phyloP scores from a whole-genome alignment of 1,140 invertebrate genomes.

The Penaeus vannamei region DNA sequence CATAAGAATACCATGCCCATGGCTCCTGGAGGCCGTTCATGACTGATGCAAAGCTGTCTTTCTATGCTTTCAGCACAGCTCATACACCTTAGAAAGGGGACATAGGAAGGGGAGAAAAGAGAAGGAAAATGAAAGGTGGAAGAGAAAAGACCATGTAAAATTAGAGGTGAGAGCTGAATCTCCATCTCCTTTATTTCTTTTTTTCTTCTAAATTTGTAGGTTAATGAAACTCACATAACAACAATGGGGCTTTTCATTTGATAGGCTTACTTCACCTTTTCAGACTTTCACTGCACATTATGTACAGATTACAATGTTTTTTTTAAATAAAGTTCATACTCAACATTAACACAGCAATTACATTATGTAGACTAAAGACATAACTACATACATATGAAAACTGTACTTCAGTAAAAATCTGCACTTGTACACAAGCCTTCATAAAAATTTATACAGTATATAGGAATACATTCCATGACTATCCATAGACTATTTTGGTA shows the following conservation, averaged over 20 bases:
- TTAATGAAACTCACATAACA: slow-evolving; percentile 6
- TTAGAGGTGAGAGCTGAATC: no score
- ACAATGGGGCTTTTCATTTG: slow-evolving; percentile 23
- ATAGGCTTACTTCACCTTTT: slow-evolving; percentile 29
- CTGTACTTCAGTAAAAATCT: slow-evolving; percentile 53
- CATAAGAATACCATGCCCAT: no score
- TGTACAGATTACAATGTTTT: slow-evolving; percentile 34
- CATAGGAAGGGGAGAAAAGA: no score
- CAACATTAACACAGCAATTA: slow-evolving; percentile 50
- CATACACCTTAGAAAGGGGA: no score
- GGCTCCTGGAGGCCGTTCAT: no score
- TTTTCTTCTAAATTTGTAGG: background rate
- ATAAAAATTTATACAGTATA: slow-evolving; percentile 43
- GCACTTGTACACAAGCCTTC: slow-evolving; percentile 51
- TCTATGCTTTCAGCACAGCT: no score
- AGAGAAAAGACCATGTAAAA: no score
- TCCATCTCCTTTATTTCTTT: no score
- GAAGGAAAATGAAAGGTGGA: no score
- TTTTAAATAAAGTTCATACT: slow-evolving; percentile 41
- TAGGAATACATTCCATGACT: slow-evolving; percentile 29
- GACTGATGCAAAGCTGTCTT: no score
- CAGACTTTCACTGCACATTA: slow-evolving; percentile 37
- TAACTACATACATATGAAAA: slow-evolving; percentile 41
- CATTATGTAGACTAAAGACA: slow-evolving; percentile 16
- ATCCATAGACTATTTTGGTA: slow-evolving; percentile 48